Evolutionary conservation across 2,888 invertebrate genomes (phyloP).

Genomic region (Hemithea aestivaria): DNA sequence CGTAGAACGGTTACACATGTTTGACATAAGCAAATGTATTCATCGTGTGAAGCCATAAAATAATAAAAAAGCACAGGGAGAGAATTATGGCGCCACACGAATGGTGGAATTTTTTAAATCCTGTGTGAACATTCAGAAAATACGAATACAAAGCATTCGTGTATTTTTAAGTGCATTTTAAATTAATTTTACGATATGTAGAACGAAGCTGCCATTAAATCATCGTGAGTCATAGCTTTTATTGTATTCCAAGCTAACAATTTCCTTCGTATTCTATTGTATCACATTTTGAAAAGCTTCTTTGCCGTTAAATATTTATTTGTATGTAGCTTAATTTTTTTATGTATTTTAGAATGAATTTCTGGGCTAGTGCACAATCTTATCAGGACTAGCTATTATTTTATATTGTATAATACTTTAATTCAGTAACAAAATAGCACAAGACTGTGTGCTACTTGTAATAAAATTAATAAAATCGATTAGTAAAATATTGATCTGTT

Average conservation of each 20-base stretch:
- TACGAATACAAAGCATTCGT: too few relatives aligned
- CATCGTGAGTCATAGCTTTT: conserved; percentile 27
- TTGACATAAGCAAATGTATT: too few relatives aligned
- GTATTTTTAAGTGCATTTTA: conserved; percentile 9
- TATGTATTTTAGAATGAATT: conserved; percentile 36
- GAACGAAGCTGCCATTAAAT: conserved; percentile 40
- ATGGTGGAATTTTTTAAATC: too few relatives aligned
- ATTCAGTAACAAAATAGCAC: conserved; percentile 66
- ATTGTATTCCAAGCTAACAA: too few relatives aligned
- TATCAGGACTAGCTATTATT: conserved; percentile 57
- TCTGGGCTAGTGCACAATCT: conserved; percentile 64
- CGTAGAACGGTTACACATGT: conserved; percentile 28
- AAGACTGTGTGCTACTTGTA: conserved; percentile 64
- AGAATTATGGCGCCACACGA: too few relatives aligned
- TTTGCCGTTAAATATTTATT: conserved; percentile 13
- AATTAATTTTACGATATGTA: conserved; percentile 26
- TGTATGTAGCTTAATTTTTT: conserved; percentile 4
- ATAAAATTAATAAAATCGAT: conserved; percentile 61
- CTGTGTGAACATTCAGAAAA: too few relatives aligned
- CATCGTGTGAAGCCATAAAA: too few relatives aligned
- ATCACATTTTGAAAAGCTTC: conserved; percentile 16
- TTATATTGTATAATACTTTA: conserved; percentile 47
- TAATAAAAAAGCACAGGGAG: too few relatives aligned
- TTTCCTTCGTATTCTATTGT: too few relatives aligned
- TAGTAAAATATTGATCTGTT: conserved; percentile 29